Evolutionary conservation across 37 sponge, comb jelly and placozoan species (phyloP).

Genomic region (Amphimedon queenslandica): DNA sequence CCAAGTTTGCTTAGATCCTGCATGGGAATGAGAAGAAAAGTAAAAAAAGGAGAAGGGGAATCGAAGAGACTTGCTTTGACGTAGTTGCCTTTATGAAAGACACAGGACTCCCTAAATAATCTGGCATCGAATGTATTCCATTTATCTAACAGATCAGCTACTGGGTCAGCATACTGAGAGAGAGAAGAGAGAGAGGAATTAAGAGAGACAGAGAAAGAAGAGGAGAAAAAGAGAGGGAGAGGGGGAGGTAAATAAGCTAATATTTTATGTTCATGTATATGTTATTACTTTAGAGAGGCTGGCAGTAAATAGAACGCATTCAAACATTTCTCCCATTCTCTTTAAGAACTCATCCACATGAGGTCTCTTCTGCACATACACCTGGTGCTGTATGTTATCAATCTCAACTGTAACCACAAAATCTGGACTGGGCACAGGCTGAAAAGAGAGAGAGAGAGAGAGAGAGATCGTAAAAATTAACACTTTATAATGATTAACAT

Average conservation of each 20-base stretch:
- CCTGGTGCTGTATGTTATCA: conserved; percentile 89
- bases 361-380: conserved; percentile 98
- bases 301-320: conserved; percentile 98
- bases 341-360: conserved; percentile 93
- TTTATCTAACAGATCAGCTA: conserved; percentile 90
- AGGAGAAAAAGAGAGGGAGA: background rate
- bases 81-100: conserved; percentile 96
- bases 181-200: background rate
- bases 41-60: background rate
- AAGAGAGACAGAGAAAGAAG: background rate
- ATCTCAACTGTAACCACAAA: conserved; percentile 96
- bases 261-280: no score
- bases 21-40: background rate
- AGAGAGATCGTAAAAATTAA: background rate
- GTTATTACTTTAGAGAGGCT: conserved; percentile 90
- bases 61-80: conserved; percentile 73
- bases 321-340: conserved; percentile 96
- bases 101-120: conserved; percentile 96
- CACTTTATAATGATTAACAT: background rate
- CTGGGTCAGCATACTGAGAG: conserved; percentile 97
- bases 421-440: conserved; percentile 98
- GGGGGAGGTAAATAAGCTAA: background rate
- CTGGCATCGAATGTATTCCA: conserved; percentile 69
- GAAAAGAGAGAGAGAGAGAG: conserved; percentile 8
- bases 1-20: conserved; percentile 96